A percentile compares a stretch with the other conserved stretches of the same genome.
Evolutionary conservation across 2,888 invertebrate species (phyloP).

Genomic region (Erebia epiphron): DNA sequence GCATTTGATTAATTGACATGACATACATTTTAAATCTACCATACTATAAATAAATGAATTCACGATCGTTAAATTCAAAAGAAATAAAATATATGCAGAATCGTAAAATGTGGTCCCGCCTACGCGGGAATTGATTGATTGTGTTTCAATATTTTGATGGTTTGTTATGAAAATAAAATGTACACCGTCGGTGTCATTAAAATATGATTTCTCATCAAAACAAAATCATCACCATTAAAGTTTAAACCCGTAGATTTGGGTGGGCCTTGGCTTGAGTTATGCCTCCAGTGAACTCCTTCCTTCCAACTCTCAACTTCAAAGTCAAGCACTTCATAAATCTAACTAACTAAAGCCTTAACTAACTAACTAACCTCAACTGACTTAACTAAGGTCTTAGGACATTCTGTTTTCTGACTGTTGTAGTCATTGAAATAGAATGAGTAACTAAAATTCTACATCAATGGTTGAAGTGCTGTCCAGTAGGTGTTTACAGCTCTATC

Average conservation of each 20-base stretch:
- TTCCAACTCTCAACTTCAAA: too few relatives aligned
- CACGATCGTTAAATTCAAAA: not conserved
- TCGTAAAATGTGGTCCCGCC: conserved; percentile 3
- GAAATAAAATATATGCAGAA: conserved; percentile 5
- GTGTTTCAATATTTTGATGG: conserved; percentile 1
- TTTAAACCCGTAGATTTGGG: not conserved
- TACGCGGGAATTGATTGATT: conserved; percentile 8
- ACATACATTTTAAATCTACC: not conserved
- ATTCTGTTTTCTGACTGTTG: too few relatives aligned
- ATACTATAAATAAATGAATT: conserved; percentile 7
- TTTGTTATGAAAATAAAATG: conserved; percentile 2
- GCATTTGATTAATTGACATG: not conserved
- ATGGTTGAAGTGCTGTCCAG: too few relatives aligned
- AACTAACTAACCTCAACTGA: too few relatives aligned
- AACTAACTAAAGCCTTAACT: too few relatives aligned
- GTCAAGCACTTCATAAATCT: too few relatives aligned
- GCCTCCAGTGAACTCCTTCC: too few relatives aligned
- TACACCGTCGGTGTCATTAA: not conserved
- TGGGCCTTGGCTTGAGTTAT: too few relatives aligned
- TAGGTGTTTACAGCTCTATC: too few relatives aligned
- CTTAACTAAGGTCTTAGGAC: too few relatives aligned
- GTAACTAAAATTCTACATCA: too few relatives aligned
- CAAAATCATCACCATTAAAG: not conserved
- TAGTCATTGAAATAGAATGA: too few relatives aligned
- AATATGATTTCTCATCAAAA: not conserved